These are phyloP conservation scores for Drosophila tsacasi DNA, from an alignment of 1,140 invertebrate species.

Conservation along the genomic window DNA sequence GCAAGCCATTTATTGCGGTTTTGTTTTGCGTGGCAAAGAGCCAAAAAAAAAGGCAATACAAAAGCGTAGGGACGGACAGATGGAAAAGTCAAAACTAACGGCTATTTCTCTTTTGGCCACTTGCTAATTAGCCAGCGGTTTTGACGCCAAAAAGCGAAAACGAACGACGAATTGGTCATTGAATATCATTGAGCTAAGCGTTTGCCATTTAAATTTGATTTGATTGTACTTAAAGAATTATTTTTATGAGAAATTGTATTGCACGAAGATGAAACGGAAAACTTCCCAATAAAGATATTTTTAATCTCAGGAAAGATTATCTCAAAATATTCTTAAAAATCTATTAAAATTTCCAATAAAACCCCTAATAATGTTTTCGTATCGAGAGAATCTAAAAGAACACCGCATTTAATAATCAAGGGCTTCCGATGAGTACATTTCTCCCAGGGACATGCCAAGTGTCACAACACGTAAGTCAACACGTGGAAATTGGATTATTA, in stretches of 20 bases:
- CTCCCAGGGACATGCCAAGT: slow-evolving; percentile 21
- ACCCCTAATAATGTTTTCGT: no score
- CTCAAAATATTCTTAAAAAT: neutral
- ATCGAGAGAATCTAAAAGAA: neutral
- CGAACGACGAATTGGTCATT: slow-evolving; percentile 1
- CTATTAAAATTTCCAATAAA: no score
- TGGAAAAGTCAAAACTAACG: slow-evolving; percentile 28
- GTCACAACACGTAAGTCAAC: slow-evolving; percentile 62
- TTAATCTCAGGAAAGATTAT: no score
- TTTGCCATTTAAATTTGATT: neutral
- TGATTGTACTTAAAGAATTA: neutral
- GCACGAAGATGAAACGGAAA: no score
- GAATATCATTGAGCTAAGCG: neutral
- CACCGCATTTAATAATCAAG: slow-evolving; percentile 6
- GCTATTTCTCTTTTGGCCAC: slow-evolving; percentile 31
- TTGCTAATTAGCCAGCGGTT: slow-evolving; percentile 39
- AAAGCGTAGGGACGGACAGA: slow-evolving; percentile 9
- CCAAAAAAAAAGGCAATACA: slow-evolving; percentile 7
- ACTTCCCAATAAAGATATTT: no score
- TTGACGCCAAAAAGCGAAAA: slow-evolving; percentile 5
- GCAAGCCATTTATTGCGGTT: slow-evolving; percentile 36
- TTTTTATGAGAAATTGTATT: neutral
- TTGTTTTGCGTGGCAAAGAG: slow-evolving; percentile 20
- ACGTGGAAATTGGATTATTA: slow-evolving; percentile 59
- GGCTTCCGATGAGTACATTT: slow-evolving; percentile 5